Evolutionary conservation across 2,888 invertebrate species (phyloP), one percentile per base, ranked within the genome.

Genomic region (Thymelicus lineola): DNA sequence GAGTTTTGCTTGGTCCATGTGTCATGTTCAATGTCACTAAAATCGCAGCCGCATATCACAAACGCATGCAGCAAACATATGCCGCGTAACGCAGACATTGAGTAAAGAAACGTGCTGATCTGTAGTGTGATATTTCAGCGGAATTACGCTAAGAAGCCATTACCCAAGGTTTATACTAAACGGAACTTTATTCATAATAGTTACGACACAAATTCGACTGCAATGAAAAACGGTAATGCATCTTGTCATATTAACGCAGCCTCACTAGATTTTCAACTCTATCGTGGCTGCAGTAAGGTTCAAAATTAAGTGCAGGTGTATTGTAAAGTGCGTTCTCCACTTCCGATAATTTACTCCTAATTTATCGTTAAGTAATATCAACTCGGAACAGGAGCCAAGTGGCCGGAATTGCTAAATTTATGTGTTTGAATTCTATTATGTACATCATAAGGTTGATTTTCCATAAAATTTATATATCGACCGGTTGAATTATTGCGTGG

Each of bases 321-420:
- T 42, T 28, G 53, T 53, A 58, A 66, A 42, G 55, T 60, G 53
- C 53, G 50, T 66, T 60, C 58, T 50, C 42, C 50, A 60, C 59
- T 66, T 66, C 66, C 66, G 60, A 66, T 60, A 66, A 66, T 66
- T 60, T 60, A 59, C 38, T 60, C 42, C 60, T 66, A 67, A 61
- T 67, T 67, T 61, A 67, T 67, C 20, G 42, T 66, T 36, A 66
- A 66, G 66, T 36, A 57, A 65, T 65, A 66, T 66, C 48, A 58
- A 46, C 46, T 66, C 9, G 36, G 36, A 59, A 66, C 46, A 15
- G 58, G 45, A 58, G 48, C 58, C 58, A 66, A 66, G 48, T 66
- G 46, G 46, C 48, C n/a, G 48, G 48, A 53, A 66, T 45, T 65
- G 57, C 55, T 55, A n/a, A 38, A 64, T 64, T 64, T 64, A 62